A percentile compares a stretch with the other conserved stretches of the same genome.
Evolutionary conservation across 2,888 invertebrate genomes (phyloP).

Genomic region (Lamproptera curius): DNA sequence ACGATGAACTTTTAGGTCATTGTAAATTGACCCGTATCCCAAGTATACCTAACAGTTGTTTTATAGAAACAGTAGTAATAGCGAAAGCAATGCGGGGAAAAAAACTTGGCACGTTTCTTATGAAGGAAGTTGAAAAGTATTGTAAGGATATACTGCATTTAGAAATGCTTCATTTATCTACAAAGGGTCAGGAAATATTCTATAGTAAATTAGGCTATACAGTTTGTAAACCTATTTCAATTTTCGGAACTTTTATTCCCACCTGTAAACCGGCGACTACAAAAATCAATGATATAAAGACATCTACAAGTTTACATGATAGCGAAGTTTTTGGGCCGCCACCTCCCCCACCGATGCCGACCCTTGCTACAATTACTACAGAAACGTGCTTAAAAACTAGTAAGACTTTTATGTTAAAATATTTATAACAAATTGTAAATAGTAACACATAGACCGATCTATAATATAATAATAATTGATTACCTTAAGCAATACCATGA

Average conservation of each 20-base stretch:
- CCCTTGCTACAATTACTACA: constrained; percentile 33
- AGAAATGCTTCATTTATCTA: constrained; percentile 82
- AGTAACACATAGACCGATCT: no score
- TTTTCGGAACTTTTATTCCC: constrained; percentile 75
- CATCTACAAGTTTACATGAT: constrained; percentile 29
- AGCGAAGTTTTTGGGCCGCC: constrained; percentile 4
- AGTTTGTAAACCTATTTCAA: constrained; percentile 82
- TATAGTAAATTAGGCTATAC: constrained; percentile 86
- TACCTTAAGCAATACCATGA: no score
- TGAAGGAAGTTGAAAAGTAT: constrained; percentile 86
- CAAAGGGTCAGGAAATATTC: constrained; percentile 86
- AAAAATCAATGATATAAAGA: constrained; percentile 32
- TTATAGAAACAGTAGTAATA: constrained; percentile 90
- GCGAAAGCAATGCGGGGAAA: constrained; percentile 83
- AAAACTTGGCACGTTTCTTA: constrained; percentile 86
- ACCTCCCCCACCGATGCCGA: constrained; percentile 63
- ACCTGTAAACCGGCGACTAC: constrained; percentile 27
- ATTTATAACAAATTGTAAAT: constrained; percentile 27
- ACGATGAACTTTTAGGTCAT: constrained; percentile 83
- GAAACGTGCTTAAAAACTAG: constrained; percentile 43
- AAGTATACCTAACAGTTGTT: constrained; percentile 83
- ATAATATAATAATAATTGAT: no score
- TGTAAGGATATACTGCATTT: constrained; percentile 80
- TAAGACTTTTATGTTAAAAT: constrained; percentile 65
- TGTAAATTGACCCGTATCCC: constrained; percentile 87